These are phyloP conservation scores for Pilophorus perplexus DNA, from an alignment of 2,888 invertebrate genomes.

Conservation along the genomic window DNA sequence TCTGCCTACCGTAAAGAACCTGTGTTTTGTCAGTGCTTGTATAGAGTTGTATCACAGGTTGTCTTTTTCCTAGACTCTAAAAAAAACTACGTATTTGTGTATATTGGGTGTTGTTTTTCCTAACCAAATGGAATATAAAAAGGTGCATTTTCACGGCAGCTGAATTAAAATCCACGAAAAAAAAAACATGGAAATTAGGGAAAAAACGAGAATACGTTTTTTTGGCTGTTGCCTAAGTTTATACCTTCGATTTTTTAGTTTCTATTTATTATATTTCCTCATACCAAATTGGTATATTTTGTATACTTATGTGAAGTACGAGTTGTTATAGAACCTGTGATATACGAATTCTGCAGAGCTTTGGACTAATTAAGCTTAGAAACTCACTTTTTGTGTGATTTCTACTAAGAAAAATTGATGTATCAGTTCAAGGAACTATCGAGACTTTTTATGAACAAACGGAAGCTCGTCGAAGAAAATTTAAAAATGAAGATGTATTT, in stretches of 20 bases:
- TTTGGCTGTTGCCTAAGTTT: slow-evolving; percentile 36
- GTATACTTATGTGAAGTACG: slow-evolving; percentile 46
- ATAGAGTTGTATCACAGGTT: slow-evolving; percentile 46
- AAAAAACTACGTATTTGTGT: slow-evolving; percentile 36
- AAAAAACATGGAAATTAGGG: slow-evolving; percentile 1
- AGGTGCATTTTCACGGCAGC: slow-evolving; percentile 44
- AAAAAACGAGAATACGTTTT: too few species aligned
- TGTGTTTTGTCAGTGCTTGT: slow-evolving; percentile 43
- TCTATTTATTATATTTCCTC: slow-evolving; percentile 45
- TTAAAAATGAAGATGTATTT: slow-evolving; percentile 36
- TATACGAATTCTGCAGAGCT: slow-evolving; percentile 42
- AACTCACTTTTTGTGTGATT: slow-evolving; percentile 9
- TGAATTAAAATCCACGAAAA: neutral
- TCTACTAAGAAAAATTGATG: slow-evolving; percentile 1
- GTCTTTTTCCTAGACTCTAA: slow-evolving; percentile 43
- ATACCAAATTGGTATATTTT: slow-evolving; percentile 47
- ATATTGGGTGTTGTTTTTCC: slow-evolving; percentile 43
- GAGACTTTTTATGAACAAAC: slow-evolving; percentile 34
- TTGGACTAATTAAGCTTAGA: slow-evolving; percentile 23
- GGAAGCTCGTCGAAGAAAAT: too few species aligned
- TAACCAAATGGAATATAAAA: slow-evolving; percentile 35
- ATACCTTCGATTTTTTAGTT: slow-evolving; percentile 45
- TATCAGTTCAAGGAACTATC: slow-evolving; percentile 38
- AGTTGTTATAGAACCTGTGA: slow-evolving; percentile 47
- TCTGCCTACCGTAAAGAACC: slow-evolving; percentile 14